Base-by-base conservation (phyloP, 1,140 invertebrate genomes). In the Laupala kohalensis region DNA sequence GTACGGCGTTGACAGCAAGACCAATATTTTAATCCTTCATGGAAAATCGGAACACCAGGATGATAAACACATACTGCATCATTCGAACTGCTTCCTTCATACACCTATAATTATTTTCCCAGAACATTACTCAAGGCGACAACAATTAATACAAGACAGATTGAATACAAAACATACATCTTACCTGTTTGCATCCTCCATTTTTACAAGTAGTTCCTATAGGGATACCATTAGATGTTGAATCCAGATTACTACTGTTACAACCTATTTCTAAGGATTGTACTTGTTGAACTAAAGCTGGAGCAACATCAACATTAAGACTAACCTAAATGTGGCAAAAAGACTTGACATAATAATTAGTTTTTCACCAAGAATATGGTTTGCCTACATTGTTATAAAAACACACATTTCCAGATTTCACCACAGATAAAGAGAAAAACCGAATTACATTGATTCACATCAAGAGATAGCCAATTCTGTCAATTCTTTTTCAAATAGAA, bases 1-100 rank as follows among this genome's bases (percentile, higher is more conserved):
- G 97, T 99, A 77, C 91, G 91, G 76, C 92, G 93, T 75, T 92
- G 86, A 78, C 97, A 99, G 78, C 97, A 99, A 0, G 94, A 92
- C 97, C 97, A 99, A 81, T 89, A 99, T 81, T 99, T 99, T 79
- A 98, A 84, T 0, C 96, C 97, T 85, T 99, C 97, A 78, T 99
- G 97, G 80, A 99, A 99, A 64, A 99, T 86, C 3, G 97, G 94
- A 23, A 84, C 82, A 0, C 97, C 97, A 25, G 94, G 88, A 84
- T 99, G 97, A 83, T 92, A 85, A 63, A 83, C 81, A 79, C 97
- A 99, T 62, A 81, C 77, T 67, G 86, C 83, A 15, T 83, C 74
- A 76, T 94, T 86, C 67, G 85, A 88, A 30, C 86, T 78, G 25
- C 87, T 83, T 1, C 89, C 91, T 76, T 86, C 83, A 78, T 93